These are phyloP conservation scores for Fistularia tabacaria DNA, from an alignment of 2,797 vertebrate species.

Conservation along the genomic window DNA sequence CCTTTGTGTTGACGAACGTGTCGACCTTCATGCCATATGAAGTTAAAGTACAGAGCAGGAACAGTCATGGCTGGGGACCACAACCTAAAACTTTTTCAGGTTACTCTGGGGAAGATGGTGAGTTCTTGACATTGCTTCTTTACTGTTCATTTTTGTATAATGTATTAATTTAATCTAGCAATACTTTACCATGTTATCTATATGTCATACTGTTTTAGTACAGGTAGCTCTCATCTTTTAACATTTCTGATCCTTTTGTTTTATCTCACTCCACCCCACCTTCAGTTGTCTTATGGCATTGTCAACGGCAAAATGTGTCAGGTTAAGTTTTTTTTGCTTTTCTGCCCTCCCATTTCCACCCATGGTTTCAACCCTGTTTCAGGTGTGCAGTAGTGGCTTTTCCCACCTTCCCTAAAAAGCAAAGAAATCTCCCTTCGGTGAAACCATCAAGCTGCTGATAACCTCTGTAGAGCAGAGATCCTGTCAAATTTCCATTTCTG, in stretches of 20 bases:
- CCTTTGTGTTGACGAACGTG: slow-evolving; percentile 79
- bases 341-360: slow-evolving; percentile 2
- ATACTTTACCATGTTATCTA: neutral
- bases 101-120: slow-evolving; percentile 93
- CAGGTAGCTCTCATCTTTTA: neutral
- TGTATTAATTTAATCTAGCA: no score
- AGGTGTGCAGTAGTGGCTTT: slow-evolving; percentile 45
- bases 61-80: slow-evolving; percentile 84
- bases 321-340: slow-evolving; percentile 62
- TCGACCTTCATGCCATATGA: slow-evolving; percentile 90
- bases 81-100: slow-evolving; percentile 81
- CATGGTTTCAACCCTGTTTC: slow-evolving; percentile 35
- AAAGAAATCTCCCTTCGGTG: neutral
- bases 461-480: slow-evolving; percentile 52
- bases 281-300: slow-evolving; percentile 74
- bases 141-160: no score
- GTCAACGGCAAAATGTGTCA: slow-evolving; percentile 74
- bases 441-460: slow-evolving; percentile 52
- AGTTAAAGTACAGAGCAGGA: slow-evolving; percentile 87
- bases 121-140: slow-evolving; percentile 57
- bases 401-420: slow-evolving; percentile 13
- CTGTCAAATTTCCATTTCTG: slow-evolving; percentile 48
- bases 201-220: neutral
- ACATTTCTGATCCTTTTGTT: slow-evolving; percentile 13
- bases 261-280: slow-evolving; percentile 31